Conservation (phyloP, 1,140 invertebrate species). For the Hyposmocoma kahamanoa region DNA sequence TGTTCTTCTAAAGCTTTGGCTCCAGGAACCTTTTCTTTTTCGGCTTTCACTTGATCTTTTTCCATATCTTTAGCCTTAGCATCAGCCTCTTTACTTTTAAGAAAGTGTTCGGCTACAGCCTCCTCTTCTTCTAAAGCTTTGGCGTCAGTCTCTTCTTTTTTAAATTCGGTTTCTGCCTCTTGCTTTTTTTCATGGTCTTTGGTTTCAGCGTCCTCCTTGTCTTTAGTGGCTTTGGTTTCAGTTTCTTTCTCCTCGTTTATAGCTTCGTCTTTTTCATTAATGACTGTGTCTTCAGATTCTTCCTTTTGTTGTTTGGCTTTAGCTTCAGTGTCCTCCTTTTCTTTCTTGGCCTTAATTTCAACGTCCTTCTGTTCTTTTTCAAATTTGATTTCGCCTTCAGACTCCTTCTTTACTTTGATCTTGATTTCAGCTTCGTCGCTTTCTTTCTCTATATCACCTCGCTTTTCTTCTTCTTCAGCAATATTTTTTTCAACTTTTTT, state of each 20-base stretch:
- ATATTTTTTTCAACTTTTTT: not conserved
- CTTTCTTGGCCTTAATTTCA: not conserved
- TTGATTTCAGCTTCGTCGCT: too few species aligned
- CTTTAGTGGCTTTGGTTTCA: conserved; percentile 11
- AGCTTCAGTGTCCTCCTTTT: not conserved
- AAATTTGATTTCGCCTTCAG: too few species aligned
- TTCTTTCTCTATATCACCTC: too few species aligned
- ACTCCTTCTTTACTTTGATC: too few species aligned
- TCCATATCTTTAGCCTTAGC: too few species aligned
- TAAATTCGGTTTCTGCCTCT: conserved; percentile 17
- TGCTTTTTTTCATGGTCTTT: conserved; percentile 21
- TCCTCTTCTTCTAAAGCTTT: conserved; percentile 25
- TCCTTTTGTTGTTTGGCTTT: not conserved
- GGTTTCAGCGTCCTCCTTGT: conserved; percentile 9
- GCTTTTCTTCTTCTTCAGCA: not conserved
- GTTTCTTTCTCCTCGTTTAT: not conserved
- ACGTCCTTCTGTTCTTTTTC: not conserved
- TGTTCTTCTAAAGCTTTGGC: too few species aligned
- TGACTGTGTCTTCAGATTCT: not conserved
- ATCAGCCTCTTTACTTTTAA: too few species aligned
- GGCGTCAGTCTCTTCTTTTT: conserved; percentile 19
- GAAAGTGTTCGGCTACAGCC: too few species aligned
- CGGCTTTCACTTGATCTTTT: too few species aligned
- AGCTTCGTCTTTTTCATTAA: not conserved
- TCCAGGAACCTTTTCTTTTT: too few species aligned